These are phyloP conservation scores for Clarias platycephalus DNA, from an alignment of 2,797 vertebrate genomes.

Conservation along the genomic window DNA sequence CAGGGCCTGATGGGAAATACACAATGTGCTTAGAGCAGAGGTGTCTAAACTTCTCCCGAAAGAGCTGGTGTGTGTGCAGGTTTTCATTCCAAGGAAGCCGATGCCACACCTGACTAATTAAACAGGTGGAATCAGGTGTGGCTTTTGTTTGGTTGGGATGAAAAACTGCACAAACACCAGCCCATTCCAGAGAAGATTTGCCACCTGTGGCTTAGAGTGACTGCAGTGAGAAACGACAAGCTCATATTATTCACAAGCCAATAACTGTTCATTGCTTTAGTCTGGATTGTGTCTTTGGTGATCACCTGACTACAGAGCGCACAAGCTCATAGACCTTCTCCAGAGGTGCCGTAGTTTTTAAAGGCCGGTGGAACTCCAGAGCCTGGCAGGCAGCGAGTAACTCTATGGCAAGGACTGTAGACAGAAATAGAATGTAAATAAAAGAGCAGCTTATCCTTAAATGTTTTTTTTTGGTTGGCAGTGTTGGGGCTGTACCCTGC, in stretches of 20 bases:
- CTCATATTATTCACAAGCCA: neutral
- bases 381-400: conserved; percentile 93
- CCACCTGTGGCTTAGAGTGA: no score
- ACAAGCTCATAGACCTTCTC: conserved; percentile 97
- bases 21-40: neutral
- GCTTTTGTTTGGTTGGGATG: no score
- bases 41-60: no score
- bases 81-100: no score
- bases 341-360: conserved; percentile 91
- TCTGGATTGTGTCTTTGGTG: neutral
- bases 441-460: neutral
- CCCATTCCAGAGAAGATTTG: no score
- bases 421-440: neutral
- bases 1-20: conserved; percentile 78
- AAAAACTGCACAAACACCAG: no score
- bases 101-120: no score
- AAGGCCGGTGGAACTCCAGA: conserved; percentile 94
- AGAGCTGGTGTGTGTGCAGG: no score
- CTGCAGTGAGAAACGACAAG: no score
- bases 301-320: conserved; percentile 89
- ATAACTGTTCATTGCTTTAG: neutral
- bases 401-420: conserved; percentile 91
- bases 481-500: conserved; percentile 77
- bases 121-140: no score
- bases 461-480: neutral